Evolutionary conservation across 2,888 invertebrate species (phyloP), one percentile per base, ranked within the genome.

Genomic region (Philereme transversata): DNA sequence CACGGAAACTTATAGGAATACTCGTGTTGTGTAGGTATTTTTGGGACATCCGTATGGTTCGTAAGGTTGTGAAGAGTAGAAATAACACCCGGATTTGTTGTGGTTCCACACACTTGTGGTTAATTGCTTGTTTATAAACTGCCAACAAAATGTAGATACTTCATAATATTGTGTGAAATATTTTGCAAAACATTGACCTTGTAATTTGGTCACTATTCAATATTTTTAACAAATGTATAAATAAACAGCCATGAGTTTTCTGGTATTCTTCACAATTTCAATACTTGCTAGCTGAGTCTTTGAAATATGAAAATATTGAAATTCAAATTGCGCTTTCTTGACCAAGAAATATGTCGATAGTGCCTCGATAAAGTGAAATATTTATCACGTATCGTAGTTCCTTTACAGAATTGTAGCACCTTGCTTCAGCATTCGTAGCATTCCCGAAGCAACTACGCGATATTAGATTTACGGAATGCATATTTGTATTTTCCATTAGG

Each of bases 1-100:
- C 81, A 80, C 78, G 88, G 86, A 90, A 90, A 89, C 84, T 81
- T 86, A 90, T 88, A 88, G 73, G 77, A 78, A 50, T 48, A 47
- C 47, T 22, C 22, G 22, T 22, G 22, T 22, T 22, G 22, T 3
- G 22, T 22, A 22, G 22, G 22, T 22, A 22, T 22, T 22, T 22
- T 22, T 22, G 22, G 1, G 22, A 22, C 22, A 22, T 22, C 1
- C 1, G 22, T 22, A 22, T 22, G 22, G 22, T 1, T 22, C 3
- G 22, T 22, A 22, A 22, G 22, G 3, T 22, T 22, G 22, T 22
- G 22, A 22, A 22, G 22, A 2, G 22, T 22, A 22, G 22, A 22
- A 22, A 22, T 22, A 22, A 22, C 22, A 2, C 22, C 22, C 22
- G 22, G 3, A 3, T 22, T 22, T 22, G 22, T 22, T 22, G 22